These are phyloP conservation scores for Andricus grossulariae DNA, from an alignment of 1,140 invertebrate genomes.

Conservation along the genomic window DNA sequence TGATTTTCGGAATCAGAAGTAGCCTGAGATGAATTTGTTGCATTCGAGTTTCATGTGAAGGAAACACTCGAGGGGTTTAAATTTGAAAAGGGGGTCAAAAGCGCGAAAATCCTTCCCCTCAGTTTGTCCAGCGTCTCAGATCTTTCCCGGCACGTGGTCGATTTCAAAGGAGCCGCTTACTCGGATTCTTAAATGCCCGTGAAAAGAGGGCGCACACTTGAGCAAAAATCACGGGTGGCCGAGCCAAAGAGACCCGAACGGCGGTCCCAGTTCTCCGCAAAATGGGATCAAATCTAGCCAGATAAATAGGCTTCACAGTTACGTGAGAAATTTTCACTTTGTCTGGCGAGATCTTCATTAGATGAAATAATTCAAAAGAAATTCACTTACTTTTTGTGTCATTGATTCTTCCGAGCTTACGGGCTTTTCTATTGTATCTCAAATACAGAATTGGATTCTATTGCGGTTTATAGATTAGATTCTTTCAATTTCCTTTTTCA, in stretches of 20 bases:
- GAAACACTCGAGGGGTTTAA: conserved; percentile 48
- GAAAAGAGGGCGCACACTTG: conserved; percentile 54
- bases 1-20: conserved; percentile 41
- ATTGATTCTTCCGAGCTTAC: not conserved
- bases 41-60: conserved; percentile 36
- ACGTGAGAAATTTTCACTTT: conserved; percentile 12
- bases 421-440: not conserved
- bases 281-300: conserved; percentile 17
- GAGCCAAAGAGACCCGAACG: not conserved
- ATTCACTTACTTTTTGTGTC: conserved; percentile 15
- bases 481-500: not conserved
- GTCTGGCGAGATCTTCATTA: not conserved
- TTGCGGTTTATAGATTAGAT: not conserved
- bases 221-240: conserved; percentile 53
- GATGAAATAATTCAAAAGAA: not conserved
- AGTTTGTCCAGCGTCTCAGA: conserved; percentile 53
- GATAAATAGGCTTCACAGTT: not conserved
- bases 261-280: conserved; percentile 40
- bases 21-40: not conserved
- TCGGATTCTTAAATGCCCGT: conserved; percentile 33
- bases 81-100: conserved; percentile 60
- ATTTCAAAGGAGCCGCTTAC: conserved; percentile 64
- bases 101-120: conserved; percentile 70
- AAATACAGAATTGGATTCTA: not conserved
- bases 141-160: conserved; percentile 55